Conservation (phyloP, 2,797 vertebrate genomes). For the Sebastes hubbsi region DNA sequence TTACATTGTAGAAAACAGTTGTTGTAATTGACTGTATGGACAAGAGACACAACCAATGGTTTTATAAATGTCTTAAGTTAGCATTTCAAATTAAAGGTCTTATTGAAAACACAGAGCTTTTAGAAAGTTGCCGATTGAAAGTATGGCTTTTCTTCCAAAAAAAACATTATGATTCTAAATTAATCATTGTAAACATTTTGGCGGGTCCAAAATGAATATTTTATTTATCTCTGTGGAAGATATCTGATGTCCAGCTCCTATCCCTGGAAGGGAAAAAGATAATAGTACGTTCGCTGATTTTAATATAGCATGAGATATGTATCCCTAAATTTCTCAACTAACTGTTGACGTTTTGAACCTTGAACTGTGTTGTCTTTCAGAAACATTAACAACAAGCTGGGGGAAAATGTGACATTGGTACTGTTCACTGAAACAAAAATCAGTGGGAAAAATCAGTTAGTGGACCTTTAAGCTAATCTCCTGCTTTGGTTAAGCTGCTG, state of each 20-base stretch:
- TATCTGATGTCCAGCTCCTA: not conserved
- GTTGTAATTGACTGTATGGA: not conserved
- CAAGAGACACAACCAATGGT: not conserved
- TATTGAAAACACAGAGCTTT: too few species aligned
- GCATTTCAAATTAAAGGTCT: not conserved
- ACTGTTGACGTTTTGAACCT: not conserved
- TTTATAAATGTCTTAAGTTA: not conserved
- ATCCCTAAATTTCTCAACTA: not conserved
- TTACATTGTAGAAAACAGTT: not conserved
- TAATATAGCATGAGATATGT: not conserved
- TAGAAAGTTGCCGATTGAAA: too few species aligned
- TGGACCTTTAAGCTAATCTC: constrained; percentile 4
- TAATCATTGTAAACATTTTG: too few species aligned
- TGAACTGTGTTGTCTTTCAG: not conserved
- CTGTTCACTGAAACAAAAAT: not conserved
- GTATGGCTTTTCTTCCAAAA: too few species aligned
- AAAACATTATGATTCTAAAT: too few species aligned
- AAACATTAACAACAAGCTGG: not conserved
- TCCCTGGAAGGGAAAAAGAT: not conserved
- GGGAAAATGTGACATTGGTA: too few species aligned
- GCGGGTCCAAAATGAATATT: too few species aligned
- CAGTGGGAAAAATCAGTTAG: not conserved
- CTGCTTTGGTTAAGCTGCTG: constrained; percentile 16
- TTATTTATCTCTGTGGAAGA: too few species aligned
- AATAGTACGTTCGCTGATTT: not conserved